phyloP scores from a whole-genome alignment of 1,140 invertebrate species.

The Asobara japonica region DNA sequence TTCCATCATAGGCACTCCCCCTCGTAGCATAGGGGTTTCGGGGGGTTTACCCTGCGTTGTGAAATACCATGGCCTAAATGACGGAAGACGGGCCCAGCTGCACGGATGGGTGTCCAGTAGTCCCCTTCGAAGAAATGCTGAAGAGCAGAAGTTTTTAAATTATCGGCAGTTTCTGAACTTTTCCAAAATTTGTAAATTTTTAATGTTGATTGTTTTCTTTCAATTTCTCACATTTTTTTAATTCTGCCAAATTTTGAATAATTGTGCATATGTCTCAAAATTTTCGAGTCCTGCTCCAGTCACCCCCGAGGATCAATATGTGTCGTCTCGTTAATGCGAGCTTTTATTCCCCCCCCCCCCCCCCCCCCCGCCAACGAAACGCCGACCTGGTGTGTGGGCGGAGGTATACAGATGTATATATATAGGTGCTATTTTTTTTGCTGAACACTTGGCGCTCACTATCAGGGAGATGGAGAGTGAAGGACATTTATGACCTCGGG shows the following conservation, averaged over 20 bases:
- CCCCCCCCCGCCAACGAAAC: background rate
- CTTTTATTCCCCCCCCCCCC: background rate
- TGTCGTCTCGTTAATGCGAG: conserved; percentile 4
- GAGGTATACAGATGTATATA: no score
- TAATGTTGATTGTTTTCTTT: background rate
- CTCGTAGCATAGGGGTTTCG: no score
- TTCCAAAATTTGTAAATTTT: no score
- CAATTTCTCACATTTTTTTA: background rate
- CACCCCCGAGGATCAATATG: background rate
- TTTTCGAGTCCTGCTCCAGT: background rate
- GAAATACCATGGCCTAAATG: no score
- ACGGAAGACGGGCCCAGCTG: no score
- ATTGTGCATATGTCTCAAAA: background rate
- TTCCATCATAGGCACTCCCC: no score
- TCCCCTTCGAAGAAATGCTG: no score
- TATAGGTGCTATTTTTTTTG: background rate
- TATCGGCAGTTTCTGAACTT: no score
- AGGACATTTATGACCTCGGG: background rate
- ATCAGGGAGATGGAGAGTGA: background rate
- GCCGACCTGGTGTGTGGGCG: conserved; percentile 1
- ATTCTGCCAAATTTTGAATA: background rate
- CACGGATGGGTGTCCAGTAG: no score
- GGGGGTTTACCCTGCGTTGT: no score
- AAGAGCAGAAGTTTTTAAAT: no score
- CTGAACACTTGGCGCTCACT: background rate